Conservation (phyloP, 2,113 vertebrate species). For the Alosa alosa region DNA sequence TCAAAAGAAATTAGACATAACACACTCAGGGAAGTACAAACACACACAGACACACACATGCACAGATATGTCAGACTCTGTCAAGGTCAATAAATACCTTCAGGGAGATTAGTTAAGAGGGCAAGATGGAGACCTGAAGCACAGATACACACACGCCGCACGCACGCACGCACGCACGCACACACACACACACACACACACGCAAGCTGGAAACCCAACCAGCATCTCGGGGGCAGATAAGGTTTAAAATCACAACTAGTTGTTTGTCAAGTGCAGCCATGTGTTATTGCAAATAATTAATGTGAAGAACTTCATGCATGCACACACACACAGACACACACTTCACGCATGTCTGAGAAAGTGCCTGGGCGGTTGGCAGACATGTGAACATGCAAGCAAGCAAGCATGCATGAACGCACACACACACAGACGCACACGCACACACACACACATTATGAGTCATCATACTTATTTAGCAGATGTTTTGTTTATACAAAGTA, state of each 20-base stretch:
- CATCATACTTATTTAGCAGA: neutral
- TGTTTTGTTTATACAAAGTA: neutral
- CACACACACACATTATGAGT: neutral
- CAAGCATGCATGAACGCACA: neutral
- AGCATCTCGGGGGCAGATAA: too few relatives aligned
- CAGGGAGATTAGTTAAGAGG: neutral
- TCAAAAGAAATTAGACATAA: slow-evolving; percentile 1
- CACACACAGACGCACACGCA: neutral
- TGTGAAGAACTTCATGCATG: neutral
- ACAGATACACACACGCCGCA: neutral
- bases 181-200: neutral
- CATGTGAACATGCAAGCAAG: neutral
- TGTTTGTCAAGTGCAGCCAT: neutral
- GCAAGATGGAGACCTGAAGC: neutral
- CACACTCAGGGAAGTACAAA: neutral
- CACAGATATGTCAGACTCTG: neutral
- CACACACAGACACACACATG: neutral
- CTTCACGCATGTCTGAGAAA: neutral
- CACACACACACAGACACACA: too few relatives aligned
- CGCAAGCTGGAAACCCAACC: neutral
- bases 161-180: too few relatives aligned
- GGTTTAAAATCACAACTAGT: neutral
- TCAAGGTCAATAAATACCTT: neutral
- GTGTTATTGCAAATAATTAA: neutral
- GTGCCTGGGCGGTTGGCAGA: neutral